Evolutionary conservation across 1,140 invertebrate genomes (phyloP), one percentile per base, ranked within the genome.

Genomic region (Hestina assimilis): DNA sequence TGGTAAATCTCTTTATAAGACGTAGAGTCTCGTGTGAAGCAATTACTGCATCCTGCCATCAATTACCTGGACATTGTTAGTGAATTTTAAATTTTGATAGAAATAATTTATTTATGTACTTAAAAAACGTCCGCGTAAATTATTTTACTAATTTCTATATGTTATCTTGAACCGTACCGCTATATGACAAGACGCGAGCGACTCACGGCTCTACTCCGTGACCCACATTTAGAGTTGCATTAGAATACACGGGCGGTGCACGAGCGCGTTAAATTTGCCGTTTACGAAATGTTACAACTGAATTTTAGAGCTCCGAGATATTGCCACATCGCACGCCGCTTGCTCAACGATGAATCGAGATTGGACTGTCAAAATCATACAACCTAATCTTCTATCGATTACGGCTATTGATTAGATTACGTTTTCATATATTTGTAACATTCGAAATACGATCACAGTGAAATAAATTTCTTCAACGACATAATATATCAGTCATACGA

Each of bases 211-310:
- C 70, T 59, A 60, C 69, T 72, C 67, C 50, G 69, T 81, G 79
- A 83, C 79, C 82, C 62, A 87, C 68, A 85, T 85, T 81, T 68
- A 71, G 66, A 74, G 74, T 83, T 83, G 79, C 77, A 79, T 79
- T 84, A 82, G 71, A 81, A 79, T 82, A 79, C 67, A 82, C 70
- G 68, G 74, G 75, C 82, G 75, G 77, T 72, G 67, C 72, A 72
- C 74, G 72, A 75, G 67, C 75, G 76, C 74, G 79, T 77, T 79
- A 83, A 83, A 82, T 83, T 86, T 76, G 74, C 75, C 70, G 82
- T 83, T 86, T 87, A 83, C 81, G 78, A 87, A 87, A 87, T 79
- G 70, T 75, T 78, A 80, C 73, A 75, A 79, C 72, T 79, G 73
- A 83, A 87, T 85, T 83, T 86, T 82, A 75, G 79, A 83, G 71